Conservation (phyloP, 1,140 invertebrate species). For the Magallana ariakensis region DNA sequence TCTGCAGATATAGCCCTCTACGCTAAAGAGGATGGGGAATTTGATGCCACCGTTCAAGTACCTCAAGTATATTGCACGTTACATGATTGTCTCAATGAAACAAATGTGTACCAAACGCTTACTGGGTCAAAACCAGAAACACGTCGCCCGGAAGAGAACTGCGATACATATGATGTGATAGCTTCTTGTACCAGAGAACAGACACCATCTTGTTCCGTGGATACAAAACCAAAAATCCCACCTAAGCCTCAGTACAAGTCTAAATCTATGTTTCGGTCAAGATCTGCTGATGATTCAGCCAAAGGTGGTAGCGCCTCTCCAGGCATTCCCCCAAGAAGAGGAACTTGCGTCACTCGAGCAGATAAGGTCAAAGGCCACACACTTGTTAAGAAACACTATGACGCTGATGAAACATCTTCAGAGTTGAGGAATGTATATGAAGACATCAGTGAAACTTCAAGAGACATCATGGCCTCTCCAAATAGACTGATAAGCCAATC, state of each 20-base stretch:
- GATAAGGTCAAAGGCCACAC: neutral
- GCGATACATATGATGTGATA: neutral
- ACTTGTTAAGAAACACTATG: neutral
- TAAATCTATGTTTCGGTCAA: neutral
- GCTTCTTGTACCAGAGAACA: neutral
- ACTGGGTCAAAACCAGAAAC: neutral
- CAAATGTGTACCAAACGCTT: constrained; percentile 10
- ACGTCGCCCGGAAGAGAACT: neutral
- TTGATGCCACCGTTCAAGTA: neutral
- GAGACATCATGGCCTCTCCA: too few species aligned
- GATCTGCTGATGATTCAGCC: neutral
- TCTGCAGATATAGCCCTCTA: neutral
- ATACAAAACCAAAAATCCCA: neutral
- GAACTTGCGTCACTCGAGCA: neutral
- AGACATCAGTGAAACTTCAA: too few species aligned
- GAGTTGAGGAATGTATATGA: too few species aligned
- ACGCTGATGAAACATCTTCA: neutral
- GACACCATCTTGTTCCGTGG: too few species aligned
- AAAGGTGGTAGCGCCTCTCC: neutral
- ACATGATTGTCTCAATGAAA: constrained; percentile 1
- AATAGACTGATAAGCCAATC: too few species aligned
- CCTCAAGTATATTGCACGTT: neutral
- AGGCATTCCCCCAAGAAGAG: neutral
- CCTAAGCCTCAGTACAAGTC: neutral
- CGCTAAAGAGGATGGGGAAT: neutral